Base-by-base conservation (phyloP, 2,888 invertebrate species). In the Eudasyphora cyanicolor region DNA sequence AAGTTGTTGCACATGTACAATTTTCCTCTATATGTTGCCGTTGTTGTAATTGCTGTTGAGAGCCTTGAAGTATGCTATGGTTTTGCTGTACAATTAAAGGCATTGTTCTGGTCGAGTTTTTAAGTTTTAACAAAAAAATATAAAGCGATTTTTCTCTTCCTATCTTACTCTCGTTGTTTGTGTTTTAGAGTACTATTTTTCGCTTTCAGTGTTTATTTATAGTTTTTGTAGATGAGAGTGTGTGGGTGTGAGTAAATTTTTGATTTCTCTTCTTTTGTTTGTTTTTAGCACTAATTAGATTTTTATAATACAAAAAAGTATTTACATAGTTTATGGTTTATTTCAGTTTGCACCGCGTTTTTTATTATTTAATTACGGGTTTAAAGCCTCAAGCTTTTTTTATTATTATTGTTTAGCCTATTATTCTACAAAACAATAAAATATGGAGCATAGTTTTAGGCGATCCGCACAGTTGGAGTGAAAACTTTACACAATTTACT, bases 11-110 rank as follows among this genome's bases (percentile, higher is more conserved):
- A 67, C 67, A 67, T 67, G 67, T 67, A 67, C 67, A 67, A 67
- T 67, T 42, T 57, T 79, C 64, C 1, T 29, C 51, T 84, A 75
- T 51, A 10, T 49, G 62, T 12, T 75, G 64, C 29, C 57, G 70
- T 51, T 54, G 42, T 76, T 49, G 67, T 27, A 51, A 45, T 32
- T 77, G 57, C 78, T 83, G 73, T 42, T 79, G 80, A 73, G 84
- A 83, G 45, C 70, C 76, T 69, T 78, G 80, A 67, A 67, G 67
- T 67, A 42, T 67, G 67, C 67, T 24, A 77, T 79, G 85, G 80
- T 80, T 82, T 70, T 74, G 82, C 38, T 82, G 35, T 32, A 76
- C 78, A 76, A 71, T 84, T 84, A 79, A 84, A 85, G 82, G 82
- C 80, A 85, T 82, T 79, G 60, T 76, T 85, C 70, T 81, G 74